These are phyloP conservation scores for Phasianus colchicus DNA, from an alignment of 2,113 vertebrate genomes.

Conservation along the genomic window DNA sequence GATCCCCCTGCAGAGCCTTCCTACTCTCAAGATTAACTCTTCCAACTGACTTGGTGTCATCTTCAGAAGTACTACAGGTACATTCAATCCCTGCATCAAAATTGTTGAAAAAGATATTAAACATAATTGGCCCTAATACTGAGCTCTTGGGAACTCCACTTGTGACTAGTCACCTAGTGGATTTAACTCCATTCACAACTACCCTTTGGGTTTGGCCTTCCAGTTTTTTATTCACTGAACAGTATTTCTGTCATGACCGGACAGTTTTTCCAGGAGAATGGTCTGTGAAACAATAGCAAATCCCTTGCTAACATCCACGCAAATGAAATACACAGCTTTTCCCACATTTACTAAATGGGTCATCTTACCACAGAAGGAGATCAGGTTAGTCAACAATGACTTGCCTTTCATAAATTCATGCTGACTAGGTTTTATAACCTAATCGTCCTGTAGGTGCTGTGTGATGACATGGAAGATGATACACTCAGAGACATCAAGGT, in stretches of 20 bases:
- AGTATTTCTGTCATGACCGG: background rate
- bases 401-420: background rate
- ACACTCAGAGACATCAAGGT: background rate
- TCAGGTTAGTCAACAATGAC: background rate
- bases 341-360: background rate
- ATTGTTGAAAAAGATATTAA: background rate
- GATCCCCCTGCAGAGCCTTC: background rate
- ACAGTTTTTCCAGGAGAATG: background rate
- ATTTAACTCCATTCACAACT: background rate
- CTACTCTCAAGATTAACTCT: background rate
- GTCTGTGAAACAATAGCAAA: background rate
- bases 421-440: background rate
- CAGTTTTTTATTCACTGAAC: background rate
- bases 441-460: background rate
- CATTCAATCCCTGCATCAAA: background rate
- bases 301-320: background rate
- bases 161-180: background rate
- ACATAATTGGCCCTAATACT: background rate
- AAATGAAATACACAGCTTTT: background rate
- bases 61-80: background rate
- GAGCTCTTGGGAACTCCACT: too few relatives aligned
- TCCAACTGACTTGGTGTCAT: background rate
- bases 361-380: background rate
- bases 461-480: too few relatives aligned
- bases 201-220: background rate